A percentile compares a stretch with the other conserved stretches of the same genome.
Conservation (phyloP, 2,113 vertebrate species). For the Oceanites oceanicus region DNA sequence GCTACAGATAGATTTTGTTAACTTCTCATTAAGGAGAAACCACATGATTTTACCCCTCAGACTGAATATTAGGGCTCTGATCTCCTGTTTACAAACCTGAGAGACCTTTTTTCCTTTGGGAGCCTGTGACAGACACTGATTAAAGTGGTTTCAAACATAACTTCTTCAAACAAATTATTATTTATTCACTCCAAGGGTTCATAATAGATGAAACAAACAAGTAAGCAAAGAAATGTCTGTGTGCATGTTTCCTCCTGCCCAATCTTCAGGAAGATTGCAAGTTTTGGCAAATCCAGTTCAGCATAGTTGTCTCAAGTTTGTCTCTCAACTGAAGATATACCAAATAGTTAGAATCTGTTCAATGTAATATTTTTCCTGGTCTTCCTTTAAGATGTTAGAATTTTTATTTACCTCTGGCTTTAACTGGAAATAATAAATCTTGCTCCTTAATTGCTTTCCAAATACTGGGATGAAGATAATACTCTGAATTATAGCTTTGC, state of each 20-base stretch:
- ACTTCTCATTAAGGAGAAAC: neutral
- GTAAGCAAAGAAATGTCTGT: neutral
- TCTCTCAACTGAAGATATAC: neutral
- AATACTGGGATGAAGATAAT: neutral
- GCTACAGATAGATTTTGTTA: neutral
- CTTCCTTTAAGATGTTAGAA: neutral
- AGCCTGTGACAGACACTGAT: neutral
- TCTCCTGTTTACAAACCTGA: neutral
- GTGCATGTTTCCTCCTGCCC: neutral
- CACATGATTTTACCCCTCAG: neutral
- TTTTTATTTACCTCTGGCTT: neutral
- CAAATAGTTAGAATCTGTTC: neutral
- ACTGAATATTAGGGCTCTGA: neutral
- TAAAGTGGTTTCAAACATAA: neutral
- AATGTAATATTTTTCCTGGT: neutral
- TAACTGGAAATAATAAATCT: neutral
- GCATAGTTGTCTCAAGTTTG: neutral
- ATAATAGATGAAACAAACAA: slow-evolving; percentile 7
- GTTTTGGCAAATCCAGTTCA: neutral
- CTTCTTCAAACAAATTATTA: slow-evolving; percentile 11
- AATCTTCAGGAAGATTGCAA: neutral
- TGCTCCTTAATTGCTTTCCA: neutral
- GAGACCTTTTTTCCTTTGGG: neutral
- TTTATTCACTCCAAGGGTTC: slow-evolving; percentile 6
- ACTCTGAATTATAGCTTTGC: neutral